Evolutionary conservation across 2,888 invertebrate genomes (phyloP).

Genomic region (Bombyx huttoni): DNA sequence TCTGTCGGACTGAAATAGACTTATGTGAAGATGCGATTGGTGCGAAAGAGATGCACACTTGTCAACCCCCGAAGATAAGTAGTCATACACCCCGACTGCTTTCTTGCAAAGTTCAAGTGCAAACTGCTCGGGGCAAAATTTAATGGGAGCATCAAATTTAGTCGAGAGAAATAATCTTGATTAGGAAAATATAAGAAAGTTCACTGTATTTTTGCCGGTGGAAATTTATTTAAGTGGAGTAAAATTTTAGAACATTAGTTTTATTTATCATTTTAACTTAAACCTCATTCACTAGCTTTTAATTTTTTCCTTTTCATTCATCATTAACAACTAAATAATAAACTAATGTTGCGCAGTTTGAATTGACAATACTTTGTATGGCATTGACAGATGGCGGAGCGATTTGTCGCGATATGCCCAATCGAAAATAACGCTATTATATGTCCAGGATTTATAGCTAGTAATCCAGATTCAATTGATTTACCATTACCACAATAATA

Average conservation of each 20-base stretch:
- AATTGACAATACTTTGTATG: too few relatives aligned
- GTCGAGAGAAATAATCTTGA: background rate
- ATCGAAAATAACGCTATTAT: background rate
- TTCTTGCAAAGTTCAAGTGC: constrained; percentile 19
- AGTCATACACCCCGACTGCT: constrained; percentile 25
- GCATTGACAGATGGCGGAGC: background rate
- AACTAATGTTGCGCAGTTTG: too few relatives aligned
- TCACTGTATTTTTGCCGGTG: background rate
- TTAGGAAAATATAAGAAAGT: background rate
- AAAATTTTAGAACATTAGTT: background rate
- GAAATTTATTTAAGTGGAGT: background rate
- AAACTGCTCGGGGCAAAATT: constrained; percentile 19
- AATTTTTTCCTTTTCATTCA: too few relatives aligned
- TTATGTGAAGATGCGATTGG: constrained; percentile 14
- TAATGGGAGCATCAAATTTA: background rate
- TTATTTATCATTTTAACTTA: too few relatives aligned
- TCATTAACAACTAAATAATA: too few relatives aligned
- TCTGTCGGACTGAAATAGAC: constrained; percentile 6
- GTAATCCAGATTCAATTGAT: background rate
- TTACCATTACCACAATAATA: background rate
- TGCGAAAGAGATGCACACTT: constrained; percentile 22
- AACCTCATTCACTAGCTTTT: too few relatives aligned
- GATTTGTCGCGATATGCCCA: background rate
- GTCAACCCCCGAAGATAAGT: background rate
- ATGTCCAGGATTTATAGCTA: background rate